A percentile compares a stretch with the other conserved stretches of the same genome.
These are phyloP conservation scores for Willisornis vidua DNA, from an alignment of 2,113 vertebrate species.

Conservation along the genomic window DNA sequence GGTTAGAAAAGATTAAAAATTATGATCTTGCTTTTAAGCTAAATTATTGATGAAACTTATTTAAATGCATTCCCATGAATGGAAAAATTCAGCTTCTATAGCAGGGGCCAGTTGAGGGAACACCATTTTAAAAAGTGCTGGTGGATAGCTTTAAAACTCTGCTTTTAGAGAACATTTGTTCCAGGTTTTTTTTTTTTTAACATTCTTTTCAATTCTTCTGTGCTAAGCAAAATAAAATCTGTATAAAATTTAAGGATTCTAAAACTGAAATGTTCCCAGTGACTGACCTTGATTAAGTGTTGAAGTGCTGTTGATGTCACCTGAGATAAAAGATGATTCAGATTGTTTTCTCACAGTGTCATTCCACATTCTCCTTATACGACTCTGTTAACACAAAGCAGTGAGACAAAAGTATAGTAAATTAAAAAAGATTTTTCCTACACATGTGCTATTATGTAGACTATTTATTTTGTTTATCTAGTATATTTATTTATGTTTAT, in stretches of 20 bases:
- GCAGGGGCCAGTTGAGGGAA: constrained; percentile 71
- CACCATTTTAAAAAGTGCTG: constrained; percentile 48
- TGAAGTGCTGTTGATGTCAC: constrained; percentile 99
- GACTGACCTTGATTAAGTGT: constrained; percentile 99
- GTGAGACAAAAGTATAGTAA: constrained; percentile 23
- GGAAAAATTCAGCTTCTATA: constrained; percentile 75
- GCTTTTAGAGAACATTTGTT: constrained; percentile 51
- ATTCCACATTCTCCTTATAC: constrained; percentile 99
- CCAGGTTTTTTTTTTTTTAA: constrained; percentile 22
- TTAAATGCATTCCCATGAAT: constrained; percentile 73
- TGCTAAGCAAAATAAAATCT: constrained; percentile 53
- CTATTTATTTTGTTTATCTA: neutral
- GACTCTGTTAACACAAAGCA: constrained; percentile 90
- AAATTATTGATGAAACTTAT: constrained; percentile 68
- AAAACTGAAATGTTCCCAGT: constrained; percentile 77
- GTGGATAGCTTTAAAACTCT: constrained; percentile 38
- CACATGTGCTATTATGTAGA: neutral
- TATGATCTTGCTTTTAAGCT: constrained; percentile 58
- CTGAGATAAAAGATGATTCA: constrained; percentile 99
- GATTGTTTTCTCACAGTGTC: constrained; percentile 99
- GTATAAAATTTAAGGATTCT: constrained; percentile 54
- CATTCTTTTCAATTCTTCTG: constrained; percentile 53
- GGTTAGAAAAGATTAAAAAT: constrained; percentile 64
- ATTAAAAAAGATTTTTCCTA: neutral
- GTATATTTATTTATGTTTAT: neutral